A percentile compares a stretch with the other conserved stretches of the same genome.
Conservation (phyloP, 2,797 vertebrate species). For the Knipowitschia caucasica region DNA sequence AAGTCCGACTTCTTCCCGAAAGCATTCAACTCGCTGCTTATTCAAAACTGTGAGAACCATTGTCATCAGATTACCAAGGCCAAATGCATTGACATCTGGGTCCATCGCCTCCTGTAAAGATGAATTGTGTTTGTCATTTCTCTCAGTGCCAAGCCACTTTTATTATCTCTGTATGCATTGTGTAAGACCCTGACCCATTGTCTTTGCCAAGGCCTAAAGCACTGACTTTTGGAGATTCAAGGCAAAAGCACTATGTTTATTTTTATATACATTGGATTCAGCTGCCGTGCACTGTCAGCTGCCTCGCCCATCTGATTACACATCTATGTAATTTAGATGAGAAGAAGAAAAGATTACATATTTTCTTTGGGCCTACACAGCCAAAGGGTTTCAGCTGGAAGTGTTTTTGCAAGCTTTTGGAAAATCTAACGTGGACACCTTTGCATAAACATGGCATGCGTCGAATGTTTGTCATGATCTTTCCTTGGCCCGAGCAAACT, state of each 20-base stretch:
- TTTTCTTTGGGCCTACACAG: background rate
- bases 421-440: background rate
- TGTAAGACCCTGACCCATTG: conserved; percentile 2
- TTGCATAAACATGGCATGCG: background rate
- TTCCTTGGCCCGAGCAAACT: background rate
- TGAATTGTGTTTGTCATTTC: background rate
- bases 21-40: conserved; percentile 1
- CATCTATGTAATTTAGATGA: background rate
- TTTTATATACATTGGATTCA: background rate
- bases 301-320: background rate
- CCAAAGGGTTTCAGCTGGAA: background rate
- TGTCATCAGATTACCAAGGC: conserved; percentile 6
- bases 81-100: background rate
- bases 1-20: conserved; percentile 48
- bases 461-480: background rate
- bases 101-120: conserved; percentile 3
- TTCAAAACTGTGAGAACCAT: background rate
- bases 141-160: conserved; percentile 1
- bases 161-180: conserved; percentile 8
- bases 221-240: conserved; percentile 14
- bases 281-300: background rate
- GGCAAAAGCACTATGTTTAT: background rate
- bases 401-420: background rate
- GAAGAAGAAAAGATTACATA: background rate
- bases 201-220: conserved; percentile 38